Evolutionary conservation across 2,113 vertebrate genomes (phyloP).

Genomic region (Muscicapa adusta): DNA sequence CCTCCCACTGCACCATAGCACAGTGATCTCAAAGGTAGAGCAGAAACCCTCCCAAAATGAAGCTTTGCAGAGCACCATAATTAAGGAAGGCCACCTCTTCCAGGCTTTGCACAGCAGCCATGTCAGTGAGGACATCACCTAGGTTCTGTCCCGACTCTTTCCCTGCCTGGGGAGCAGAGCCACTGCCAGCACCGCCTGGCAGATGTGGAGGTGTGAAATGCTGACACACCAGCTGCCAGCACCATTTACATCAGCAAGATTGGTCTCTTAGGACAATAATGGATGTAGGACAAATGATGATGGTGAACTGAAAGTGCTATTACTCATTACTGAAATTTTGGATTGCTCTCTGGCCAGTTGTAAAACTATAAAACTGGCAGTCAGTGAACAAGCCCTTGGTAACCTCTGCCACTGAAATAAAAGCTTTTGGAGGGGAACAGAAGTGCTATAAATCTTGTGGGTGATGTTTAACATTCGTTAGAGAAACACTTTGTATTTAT

Average conservation of each 20-base stretch:
- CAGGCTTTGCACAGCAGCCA: not conserved
- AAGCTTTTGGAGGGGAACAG: conserved; percentile 72
- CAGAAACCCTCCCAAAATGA: not conserved
- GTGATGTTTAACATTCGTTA: conserved; percentile 75
- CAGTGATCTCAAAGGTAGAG: not conserved
- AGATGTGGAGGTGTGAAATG: conserved; percentile 68
- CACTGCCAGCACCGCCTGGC: not conserved
- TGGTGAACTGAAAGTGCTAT: conserved; percentile 70
- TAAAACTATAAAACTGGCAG: conserved; percentile 56
- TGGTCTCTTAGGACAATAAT: conserved; percentile 73
- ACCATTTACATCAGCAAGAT: conserved; percentile 58
- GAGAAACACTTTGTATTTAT: conserved; percentile 72
- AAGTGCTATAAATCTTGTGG: conserved; percentile 74
- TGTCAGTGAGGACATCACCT: not conserved
- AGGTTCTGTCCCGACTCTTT: not conserved
- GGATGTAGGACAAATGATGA: conserved; percentile 75
- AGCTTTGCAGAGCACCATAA: not conserved
- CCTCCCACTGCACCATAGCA: rapidly evolving
- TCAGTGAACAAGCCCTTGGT: conserved; percentile 31
- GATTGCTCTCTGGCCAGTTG: conserved; percentile 57
- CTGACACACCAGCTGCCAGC: conserved; percentile 70
- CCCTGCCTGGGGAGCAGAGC: not conserved
- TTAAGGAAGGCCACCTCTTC: not conserved
- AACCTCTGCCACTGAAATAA: conserved; percentile 77
- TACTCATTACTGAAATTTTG: conserved; percentile 65